Evolutionary conservation across 2,113 vertebrate genomes (phyloP).

Genomic region (Ceyx cyanopectus): DNA sequence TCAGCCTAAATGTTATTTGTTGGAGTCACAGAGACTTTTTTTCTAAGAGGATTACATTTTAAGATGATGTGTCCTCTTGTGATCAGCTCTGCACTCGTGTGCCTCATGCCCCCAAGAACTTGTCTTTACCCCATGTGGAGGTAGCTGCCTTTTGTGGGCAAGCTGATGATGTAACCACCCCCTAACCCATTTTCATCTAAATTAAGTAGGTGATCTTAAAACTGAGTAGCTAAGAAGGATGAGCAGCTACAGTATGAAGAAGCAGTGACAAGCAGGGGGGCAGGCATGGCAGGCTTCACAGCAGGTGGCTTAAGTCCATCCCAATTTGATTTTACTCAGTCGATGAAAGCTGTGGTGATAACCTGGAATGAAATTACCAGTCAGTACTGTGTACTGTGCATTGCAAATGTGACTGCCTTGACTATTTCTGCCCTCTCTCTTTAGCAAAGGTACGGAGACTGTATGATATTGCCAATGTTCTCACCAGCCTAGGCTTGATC

Average conservation of each 20-base stretch:
- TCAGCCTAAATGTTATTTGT: not conserved
- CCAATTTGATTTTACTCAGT: not conserved
- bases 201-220: not conserved
- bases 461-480: constrained; percentile 94
- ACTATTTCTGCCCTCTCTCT: not conserved
- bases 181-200: not conserved
- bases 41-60: not conserved
- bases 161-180: not conserved
- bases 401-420: not conserved
- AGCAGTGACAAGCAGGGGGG: not conserved
- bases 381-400: not conserved
- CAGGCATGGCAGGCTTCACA: not conserved
- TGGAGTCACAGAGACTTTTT: not conserved
- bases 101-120: not conserved
- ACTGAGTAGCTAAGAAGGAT: not conserved
- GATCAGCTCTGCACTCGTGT: not conserved
- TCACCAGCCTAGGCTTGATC: constrained; percentile 91
- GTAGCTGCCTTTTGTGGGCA: not conserved
- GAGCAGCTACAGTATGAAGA: not conserved
- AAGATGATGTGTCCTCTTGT: not conserved
- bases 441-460: constrained; percentile 93
- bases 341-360: not conserved
- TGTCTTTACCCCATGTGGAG: accelerated
- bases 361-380: not conserved
- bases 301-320: not conserved